Evolutionary conservation across 2,113 vertebrate species (phyloP).

Genomic region (Hippocampus comes): DNA sequence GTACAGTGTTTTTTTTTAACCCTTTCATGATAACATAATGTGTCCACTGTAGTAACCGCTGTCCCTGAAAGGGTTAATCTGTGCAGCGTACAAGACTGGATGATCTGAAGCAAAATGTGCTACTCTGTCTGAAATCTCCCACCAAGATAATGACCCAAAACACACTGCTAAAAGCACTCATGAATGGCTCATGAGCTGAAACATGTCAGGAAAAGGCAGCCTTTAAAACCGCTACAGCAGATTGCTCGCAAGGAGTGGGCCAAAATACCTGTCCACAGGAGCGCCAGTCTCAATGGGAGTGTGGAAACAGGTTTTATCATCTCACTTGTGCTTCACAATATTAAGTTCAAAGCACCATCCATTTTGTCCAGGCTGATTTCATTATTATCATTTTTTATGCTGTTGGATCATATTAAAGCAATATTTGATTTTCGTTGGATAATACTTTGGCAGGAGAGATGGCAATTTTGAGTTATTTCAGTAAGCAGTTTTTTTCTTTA

Average conservation of each 20-base stretch:
- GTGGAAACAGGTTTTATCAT: background rate
- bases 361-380: too few species aligned
- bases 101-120: background rate
- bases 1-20: too few species aligned
- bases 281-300: too few species aligned
- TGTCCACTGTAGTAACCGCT: too few species aligned
- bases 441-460: too few species aligned
- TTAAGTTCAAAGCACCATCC: too few species aligned
- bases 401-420: background rate
- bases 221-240: background rate
- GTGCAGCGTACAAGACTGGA: too few species aligned
- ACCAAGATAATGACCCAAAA: background rate
- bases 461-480: background rate
- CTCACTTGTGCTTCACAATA: too few species aligned
- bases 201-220: background rate
- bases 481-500: background rate
- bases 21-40: too few species aligned
- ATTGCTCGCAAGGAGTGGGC: background rate
- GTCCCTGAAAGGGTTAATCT: too few species aligned
- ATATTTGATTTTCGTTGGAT: background rate
- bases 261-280: background rate
- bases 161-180: background rate
- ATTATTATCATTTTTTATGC: too few species aligned
- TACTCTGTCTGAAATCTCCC: background rate
- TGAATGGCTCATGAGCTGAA: background rate